phyloP scores from a whole-genome alignment of 1,140 invertebrate species.

The Nasonia vitripennis region DNA sequence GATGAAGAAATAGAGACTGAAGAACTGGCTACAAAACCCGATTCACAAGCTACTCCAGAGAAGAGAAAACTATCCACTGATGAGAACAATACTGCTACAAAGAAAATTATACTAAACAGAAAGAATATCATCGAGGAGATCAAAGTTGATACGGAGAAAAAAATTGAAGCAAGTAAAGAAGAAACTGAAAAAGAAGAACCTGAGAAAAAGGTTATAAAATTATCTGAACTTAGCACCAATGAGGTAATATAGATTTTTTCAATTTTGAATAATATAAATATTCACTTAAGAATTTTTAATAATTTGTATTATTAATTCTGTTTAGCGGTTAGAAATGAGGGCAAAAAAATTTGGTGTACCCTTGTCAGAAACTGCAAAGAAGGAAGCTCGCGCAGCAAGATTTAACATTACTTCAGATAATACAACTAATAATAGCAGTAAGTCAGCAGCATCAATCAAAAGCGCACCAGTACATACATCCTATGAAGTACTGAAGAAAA shows the following conservation, averaged over 20 bases:
- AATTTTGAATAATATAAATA: neutral
- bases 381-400: slow-evolving; percentile 81
- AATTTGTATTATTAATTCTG: slow-evolving; percentile 37
- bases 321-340: slow-evolving; percentile 81
- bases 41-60: slow-evolving; percentile 64
- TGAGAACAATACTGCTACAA: slow-evolving; percentile 66
- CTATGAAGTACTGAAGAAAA: slow-evolving; percentile 82
- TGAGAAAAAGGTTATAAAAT: slow-evolving; percentile 78
- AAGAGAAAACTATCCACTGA: slow-evolving; percentile 68
- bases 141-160: slow-evolving; percentile 61
- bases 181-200: slow-evolving; percentile 56
- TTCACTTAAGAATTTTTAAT: neutral
- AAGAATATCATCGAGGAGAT: slow-evolving; percentile 76
- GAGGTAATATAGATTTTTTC: slow-evolving; percentile 72
- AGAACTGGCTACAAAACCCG: slow-evolving; percentile 68
- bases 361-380: slow-evolving; percentile 77
- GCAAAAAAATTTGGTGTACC: slow-evolving; percentile 87
- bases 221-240: slow-evolving; percentile 79
- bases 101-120: slow-evolving; percentile 82
- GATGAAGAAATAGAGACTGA: slow-evolving; percentile 73
- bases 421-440: slow-evolving; percentile 36
- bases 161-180: slow-evolving; percentile 59
- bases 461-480: slow-evolving; percentile 66
- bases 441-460: slow-evolving; percentile 66
- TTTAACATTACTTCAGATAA: slow-evolving; percentile 73